Base-by-base conservation (phyloP, 2,888 invertebrate genomes). In the Diarsia brunnea region DNA sequence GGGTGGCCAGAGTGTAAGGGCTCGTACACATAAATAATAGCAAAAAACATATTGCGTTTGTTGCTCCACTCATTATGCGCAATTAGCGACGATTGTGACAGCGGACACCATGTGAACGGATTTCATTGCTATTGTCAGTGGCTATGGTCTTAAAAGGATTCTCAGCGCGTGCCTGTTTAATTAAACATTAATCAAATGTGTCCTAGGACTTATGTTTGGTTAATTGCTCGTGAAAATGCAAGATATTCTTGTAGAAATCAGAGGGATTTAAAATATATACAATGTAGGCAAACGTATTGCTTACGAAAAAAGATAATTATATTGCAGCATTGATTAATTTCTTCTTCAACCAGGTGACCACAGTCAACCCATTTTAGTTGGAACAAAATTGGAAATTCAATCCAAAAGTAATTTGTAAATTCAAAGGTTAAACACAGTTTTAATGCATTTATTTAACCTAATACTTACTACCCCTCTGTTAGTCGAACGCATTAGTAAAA, bases 11-110 rank as follows among this genome's bases (percentile, higher is more conserved):
- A 88, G 67, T 69, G 78, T 76, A 91, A 90, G 94, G 95, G 94
- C 93, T 92, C 89, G 90, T 91, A 85, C 89, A 93, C 93, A 95
- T 95, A 96, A 95, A 96, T 96, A 96, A 95, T 95, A 86, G 91
- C 91, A 94, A 95, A 96, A 96, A 96, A 94, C 96, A 94, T 95
- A 96, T 95, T 96, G 95, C 94, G 91, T 93, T 93, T 94, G 94
- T 95, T 94, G 94, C 92, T 91, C 87, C 86, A 89, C 96, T 96
- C 96, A 96, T 96, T 96, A 96, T 96, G 96, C 95, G 96, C 96
- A 96, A 96, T 96, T 96, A 96, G 96, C 93, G 93, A 92, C 95
- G 94, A 96, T 96, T 96, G 96, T 96, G 95, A 95, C 95, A 94
- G 91, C 87, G 87, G 87, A 91, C 91, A 87, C 89, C 91, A 94